Conservation (phyloP, 2,797 vertebrate species). For the Peromyscus melanophrys region DNA sequence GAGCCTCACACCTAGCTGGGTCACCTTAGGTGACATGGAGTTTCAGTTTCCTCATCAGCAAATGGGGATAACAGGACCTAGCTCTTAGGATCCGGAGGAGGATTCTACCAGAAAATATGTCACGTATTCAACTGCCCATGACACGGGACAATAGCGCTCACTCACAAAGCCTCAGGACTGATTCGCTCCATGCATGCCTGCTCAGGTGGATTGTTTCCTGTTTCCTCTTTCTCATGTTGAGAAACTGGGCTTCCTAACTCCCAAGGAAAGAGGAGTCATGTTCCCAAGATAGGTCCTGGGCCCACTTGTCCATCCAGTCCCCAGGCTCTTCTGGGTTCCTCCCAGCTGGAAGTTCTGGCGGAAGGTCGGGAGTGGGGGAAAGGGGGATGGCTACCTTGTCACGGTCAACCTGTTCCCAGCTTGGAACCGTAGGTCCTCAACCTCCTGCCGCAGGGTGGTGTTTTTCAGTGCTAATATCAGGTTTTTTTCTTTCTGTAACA, state of each 20-base stretch:
- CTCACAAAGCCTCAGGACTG: background rate
- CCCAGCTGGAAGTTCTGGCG: background rate
- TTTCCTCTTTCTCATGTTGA: background rate
- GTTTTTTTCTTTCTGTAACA: conserved; percentile 93
- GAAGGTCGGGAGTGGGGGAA: background rate
- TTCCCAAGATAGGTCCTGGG: background rate
- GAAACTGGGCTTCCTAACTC: background rate
- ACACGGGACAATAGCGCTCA: background rate
- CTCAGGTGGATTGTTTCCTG: background rate
- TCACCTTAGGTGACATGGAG: background rate
- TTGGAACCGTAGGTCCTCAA: conserved; percentile 94
- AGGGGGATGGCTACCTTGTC: conserved; percentile 82
- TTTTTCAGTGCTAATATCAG: conserved; percentile 93
- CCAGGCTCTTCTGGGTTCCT: background rate
- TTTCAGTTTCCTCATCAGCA: background rate
- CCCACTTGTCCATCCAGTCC: background rate
- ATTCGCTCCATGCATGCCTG: background rate
- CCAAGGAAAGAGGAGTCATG: background rate
- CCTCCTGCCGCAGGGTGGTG: conserved; percentile 93
- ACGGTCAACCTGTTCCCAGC: conserved; percentile 91
- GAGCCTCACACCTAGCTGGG: background rate
- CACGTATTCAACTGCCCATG: background rate
- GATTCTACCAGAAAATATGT: background rate
- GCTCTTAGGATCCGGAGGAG: background rate
- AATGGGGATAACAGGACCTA: background rate